Conservation (phyloP, 1,140 invertebrate species). For the Dendroctonus ponderosae region DNA sequence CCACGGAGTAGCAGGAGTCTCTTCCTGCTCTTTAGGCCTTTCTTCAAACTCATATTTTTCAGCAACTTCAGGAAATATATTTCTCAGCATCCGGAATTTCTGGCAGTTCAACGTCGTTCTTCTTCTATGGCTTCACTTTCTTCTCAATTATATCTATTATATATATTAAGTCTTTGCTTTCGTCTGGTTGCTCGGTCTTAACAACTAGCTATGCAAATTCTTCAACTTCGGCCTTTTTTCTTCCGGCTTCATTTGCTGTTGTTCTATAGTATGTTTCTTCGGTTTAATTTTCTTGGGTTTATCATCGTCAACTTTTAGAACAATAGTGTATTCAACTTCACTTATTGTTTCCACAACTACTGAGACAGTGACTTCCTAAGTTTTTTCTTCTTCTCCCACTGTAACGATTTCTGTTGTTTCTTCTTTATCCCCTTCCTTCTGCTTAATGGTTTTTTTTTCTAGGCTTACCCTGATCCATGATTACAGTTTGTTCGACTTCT, state of each 20-base stretch:
- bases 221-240: constrained; percentile 43
- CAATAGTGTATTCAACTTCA: constrained; percentile 48
- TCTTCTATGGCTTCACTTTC: constrained; percentile 34
- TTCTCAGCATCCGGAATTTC: constrained; percentile 44
- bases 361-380: constrained; percentile 39
- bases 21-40: constrained; percentile 42
- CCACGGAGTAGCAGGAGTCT: constrained; percentile 43
- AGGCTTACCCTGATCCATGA: constrained; percentile 39
- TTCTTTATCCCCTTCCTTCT: constrained; percentile 39
- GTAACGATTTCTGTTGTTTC: constrained; percentile 44
- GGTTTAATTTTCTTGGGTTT: constrained; percentile 38
- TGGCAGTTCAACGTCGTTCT: constrained; percentile 32
- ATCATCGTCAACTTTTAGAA: constrained; percentile 46
- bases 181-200: constrained; percentile 31
- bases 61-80: constrained; percentile 42
- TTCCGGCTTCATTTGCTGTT: constrained; percentile 27
- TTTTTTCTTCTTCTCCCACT: constrained; percentile 39
- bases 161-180: constrained; percentile 46
- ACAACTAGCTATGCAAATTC: constrained; percentile 42
- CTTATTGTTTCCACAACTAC: constrained; percentile 48
- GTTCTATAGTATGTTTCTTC: constrained; percentile 35
- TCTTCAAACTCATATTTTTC: constrained; percentile 42
- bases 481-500: constrained; percentile 38
- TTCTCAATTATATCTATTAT: constrained; percentile 45
- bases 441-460: constrained; percentile 44